These are phyloP conservation scores for Tiphia femorata DNA, from an alignment of 2,888 invertebrate genomes.

Conservation along the genomic window DNA sequence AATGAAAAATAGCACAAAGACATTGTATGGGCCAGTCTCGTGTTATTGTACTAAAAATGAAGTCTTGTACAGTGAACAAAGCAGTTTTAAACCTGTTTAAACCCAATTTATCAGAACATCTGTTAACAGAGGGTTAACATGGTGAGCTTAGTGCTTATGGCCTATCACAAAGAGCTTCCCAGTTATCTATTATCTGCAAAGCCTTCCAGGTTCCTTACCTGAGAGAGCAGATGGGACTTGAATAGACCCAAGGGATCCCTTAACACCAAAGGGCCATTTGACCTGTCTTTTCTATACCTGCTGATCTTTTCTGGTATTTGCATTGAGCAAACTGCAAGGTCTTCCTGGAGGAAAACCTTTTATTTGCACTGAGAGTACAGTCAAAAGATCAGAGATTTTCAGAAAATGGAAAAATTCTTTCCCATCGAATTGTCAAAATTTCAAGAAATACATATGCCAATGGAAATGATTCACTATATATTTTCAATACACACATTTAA, in stretches of 20 bases:
- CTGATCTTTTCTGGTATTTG: constrained; percentile 48
- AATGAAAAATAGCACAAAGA: too few relatives aligned
- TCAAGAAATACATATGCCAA: neutral
- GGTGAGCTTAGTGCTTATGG: constrained; percentile 46
- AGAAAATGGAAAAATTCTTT: constrained; percentile 22
- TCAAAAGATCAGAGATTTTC: constrained; percentile 19
- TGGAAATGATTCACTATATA: constrained; percentile 1
- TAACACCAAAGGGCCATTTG: constrained; percentile 60
- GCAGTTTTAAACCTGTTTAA: too few relatives aligned
- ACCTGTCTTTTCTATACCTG: constrained; percentile 52
- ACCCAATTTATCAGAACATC: constrained; percentile 66
- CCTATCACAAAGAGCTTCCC: constrained; percentile 63
- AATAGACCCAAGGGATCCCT: constrained; percentile 60
- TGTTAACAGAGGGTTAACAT: constrained; percentile 64
- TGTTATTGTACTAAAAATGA: too few relatives aligned
- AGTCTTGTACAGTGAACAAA: too few relatives aligned
- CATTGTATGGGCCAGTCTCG: too few relatives aligned
- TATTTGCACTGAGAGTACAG: constrained; percentile 41
- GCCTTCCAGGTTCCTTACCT: constrained; percentile 58
- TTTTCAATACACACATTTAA: neutral
- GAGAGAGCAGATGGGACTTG: constrained; percentile 64
- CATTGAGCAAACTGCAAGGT: constrained; percentile 49
- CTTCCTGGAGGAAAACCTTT: constrained; percentile 31
- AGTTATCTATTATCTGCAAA: constrained; percentile 66
- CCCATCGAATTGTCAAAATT: constrained; percentile 2